Evolutionary conservation across 2,888 invertebrate genomes (phyloP), one percentile per base, ranked within the genome.

Genomic region (Tetanocera ferruginea): DNA sequence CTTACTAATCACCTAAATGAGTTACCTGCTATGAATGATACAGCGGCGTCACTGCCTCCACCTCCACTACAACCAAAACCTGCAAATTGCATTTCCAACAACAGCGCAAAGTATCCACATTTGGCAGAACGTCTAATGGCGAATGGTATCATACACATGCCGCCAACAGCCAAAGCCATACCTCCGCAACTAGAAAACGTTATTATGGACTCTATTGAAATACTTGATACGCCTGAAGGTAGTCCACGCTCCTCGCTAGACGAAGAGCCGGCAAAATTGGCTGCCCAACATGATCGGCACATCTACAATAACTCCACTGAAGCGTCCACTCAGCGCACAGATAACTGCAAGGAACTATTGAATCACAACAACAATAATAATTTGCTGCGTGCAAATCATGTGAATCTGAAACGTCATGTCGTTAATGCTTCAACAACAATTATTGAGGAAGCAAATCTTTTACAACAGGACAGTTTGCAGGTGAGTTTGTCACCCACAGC

Each of bases 181-280:
- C 34, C 72, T 43, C 55, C 64, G 31, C 64, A 67, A 72, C 43
- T 77, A 31, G 82, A 80, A 57, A 81, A 81, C 79, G 82, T 83
- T 11, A 76, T 86, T 23, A 86, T 89, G 62, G 88, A 88, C 79
- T 88, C 88, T 6, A 88, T 88, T 81, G 88, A 89, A 79, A 88
- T 88, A 52, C 79, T 88, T 49, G 88, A 88, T 76, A 88, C 88
- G 9, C 89, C 89, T 9, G 89, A 88, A 70, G 86, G 86, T 28
- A 88, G 88, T 81, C 87, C 86, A 5, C 84, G 84, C 43, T 81
- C 84, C 51, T 81, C 82, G 31, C 25, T 81, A 52, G 82, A 83
- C 43, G 83, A 82, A 17, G 60, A 77, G 52, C 66, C 75, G 1
- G 70, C 70, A 2, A 76, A 64, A 51, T 67, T 76, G 19, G 4